Conservation (phyloP, 2,797 vertebrate genomes). For the Alauda arvensis region DNA sequence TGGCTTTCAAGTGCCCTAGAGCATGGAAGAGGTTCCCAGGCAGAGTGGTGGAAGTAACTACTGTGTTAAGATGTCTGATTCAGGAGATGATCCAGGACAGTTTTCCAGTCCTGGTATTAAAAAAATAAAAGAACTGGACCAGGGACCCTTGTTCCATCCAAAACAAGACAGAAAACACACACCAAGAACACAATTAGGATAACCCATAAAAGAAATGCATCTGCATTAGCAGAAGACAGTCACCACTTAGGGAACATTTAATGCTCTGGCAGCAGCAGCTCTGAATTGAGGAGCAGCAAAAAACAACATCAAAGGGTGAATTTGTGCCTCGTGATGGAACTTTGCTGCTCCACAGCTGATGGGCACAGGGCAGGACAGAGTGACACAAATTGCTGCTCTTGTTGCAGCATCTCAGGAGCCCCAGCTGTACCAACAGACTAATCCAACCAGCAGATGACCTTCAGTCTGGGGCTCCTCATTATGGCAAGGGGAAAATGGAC, state of each 20-base stretch:
- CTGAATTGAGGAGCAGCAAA: background rate
- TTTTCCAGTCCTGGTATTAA: background rate
- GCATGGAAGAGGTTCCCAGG: background rate
- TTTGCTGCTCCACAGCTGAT: background rate
- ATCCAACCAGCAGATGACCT: background rate
- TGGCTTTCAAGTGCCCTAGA: background rate
- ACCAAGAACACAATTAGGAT: background rate
- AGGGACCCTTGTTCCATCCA: background rate
- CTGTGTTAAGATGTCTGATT: background rate
- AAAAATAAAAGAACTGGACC: background rate
- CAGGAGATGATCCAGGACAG: background rate
- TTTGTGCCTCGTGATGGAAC: background rate
- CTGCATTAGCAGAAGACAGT: constrained; percentile 15
- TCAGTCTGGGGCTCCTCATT: background rate
- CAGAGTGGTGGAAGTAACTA: background rate
- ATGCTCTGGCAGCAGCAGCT: background rate
- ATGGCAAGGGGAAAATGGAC: background rate
- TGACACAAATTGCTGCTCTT: background rate
- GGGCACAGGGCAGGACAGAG: background rate
- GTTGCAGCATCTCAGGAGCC: background rate
- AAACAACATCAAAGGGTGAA: background rate
- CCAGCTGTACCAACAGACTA: background rate
- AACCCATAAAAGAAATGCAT: constrained; percentile 31
- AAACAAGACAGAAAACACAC: background rate
- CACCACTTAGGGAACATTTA: constrained; percentile 8